These are phyloP conservation scores for Malachius bipustulatus DNA, from an alignment of 2,888 invertebrate species.

Conservation along the genomic window DNA sequence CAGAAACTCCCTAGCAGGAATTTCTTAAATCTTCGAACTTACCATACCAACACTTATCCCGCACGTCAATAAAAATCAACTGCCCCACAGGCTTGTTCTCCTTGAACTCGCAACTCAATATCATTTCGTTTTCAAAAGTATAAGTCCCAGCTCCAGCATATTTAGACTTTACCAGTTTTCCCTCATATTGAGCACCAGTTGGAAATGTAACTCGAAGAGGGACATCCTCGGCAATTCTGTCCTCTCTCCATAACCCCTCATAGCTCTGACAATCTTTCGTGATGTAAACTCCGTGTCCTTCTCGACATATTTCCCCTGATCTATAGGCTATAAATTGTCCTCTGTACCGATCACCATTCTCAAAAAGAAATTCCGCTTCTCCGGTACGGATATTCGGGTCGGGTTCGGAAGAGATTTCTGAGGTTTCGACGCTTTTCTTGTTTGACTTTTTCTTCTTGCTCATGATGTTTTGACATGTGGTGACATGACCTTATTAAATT, in stretches of 20 bases:
- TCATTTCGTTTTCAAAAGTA: conserved; percentile 40
- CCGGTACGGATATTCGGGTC: no score
- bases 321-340: conserved; percentile 46
- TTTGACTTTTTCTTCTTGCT: no score
- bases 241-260: conserved; percentile 43
- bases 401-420: no score
- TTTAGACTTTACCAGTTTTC: conserved; percentile 38
- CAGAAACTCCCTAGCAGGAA: no score
- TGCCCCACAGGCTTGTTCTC: conserved; percentile 41
- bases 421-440: no score
- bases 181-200: conserved; percentile 42
- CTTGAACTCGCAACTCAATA: conserved; percentile 38
- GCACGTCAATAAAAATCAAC: conserved; percentile 40
- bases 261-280: conserved; percentile 49
- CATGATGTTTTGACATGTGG: no score
- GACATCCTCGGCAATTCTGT: conserved; percentile 36
- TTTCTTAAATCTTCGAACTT: no score
- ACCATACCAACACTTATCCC: conserved; percentile 44
- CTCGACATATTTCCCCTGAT: conserved; percentile 36
- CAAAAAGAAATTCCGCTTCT: conserved; percentile 39
- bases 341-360: conserved; percentile 46
- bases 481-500: no score
- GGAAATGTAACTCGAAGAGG: conserved; percentile 38
- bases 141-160: conserved; percentile 42
- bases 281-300: conserved; percentile 41